Conservation (phyloP, 2,113 vertebrate species). For the Aphyosemion australe region DNA sequence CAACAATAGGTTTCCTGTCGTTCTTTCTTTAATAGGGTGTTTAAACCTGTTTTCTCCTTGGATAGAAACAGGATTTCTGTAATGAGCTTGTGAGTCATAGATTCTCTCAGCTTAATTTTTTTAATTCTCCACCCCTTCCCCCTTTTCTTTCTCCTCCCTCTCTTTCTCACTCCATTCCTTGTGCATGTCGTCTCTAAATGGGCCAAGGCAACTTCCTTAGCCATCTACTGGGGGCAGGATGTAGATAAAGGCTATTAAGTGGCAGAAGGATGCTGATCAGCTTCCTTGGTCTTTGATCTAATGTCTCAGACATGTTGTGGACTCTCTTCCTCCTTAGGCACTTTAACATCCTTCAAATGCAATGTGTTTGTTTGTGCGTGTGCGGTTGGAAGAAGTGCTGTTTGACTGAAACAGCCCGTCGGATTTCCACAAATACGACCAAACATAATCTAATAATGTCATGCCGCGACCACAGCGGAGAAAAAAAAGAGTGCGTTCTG, state of each 20-base stretch:
- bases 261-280: conserved; percentile 56
- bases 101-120: conserved; percentile 57
- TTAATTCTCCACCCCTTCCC: conserved; percentile 40
- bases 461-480: conserved; percentile 30
- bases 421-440: conserved; percentile 45
- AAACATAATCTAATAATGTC: conserved; percentile 44
- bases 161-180: conserved; percentile 36
- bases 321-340: conserved; percentile 15
- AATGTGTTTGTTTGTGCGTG: conserved; percentile 23
- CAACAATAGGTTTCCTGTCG: conserved; percentile 59
- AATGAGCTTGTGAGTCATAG: conserved; percentile 67
- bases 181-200: conserved; percentile 53
- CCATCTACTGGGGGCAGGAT: conserved; percentile 47
- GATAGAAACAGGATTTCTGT: conserved; percentile 65
- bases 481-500: conserved; percentile 9
- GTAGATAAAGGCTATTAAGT: conserved; percentile 69
- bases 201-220: conserved; percentile 66
- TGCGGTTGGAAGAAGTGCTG: conserved; percentile 10
- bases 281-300: conserved; percentile 39
- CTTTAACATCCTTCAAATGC: conserved; percentile 7
- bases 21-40: conserved; percentile 59
- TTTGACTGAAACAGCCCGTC: conserved; percentile 45
- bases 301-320: conserved; percentile 36
- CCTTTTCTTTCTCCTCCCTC: background rate
- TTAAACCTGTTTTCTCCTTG: conserved; percentile 66